Base-by-base conservation (phyloP, 2,113 vertebrate genomes). In the Grammomys surdaster region DNA sequence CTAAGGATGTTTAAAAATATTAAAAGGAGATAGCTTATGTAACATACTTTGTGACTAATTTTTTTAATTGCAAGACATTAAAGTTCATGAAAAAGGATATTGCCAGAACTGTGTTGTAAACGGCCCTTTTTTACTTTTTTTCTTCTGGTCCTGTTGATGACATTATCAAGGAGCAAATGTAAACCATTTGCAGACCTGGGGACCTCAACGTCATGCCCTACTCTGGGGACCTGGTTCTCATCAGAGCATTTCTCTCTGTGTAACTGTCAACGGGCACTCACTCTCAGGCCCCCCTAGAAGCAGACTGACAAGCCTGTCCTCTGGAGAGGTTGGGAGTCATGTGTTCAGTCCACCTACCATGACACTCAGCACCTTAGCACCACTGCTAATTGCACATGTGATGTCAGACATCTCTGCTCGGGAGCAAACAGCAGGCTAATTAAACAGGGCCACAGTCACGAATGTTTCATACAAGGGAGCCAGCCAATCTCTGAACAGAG, bases 61-160 rank as follows among this genome's bases (percentile, higher is more conserved):
- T 94, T 80, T 90, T 90, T 17, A 26, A 84, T 87, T 48, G 48
- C 89, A 67, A 88, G 16, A 26, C 33, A 89, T 87, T 94, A 91
- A 78, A 7, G 3, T 12, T 33, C 54, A 60, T 28, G 14, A 54
- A 36, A 36, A 16, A 5, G 20, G 20, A 94, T 85, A 80, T 51
- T 58, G 31, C 85, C 56, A 97, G 80, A 91, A 90, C 33, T 56
- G 67, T 56, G 43, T 72, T 93, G 31, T 48, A 88, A 93, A 89
- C 75, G 81, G 78, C 54, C 24, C 48, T 9, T 87, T 54, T 73
- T 63, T 51, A 54, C 54, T 46, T 16, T 78, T 48, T 95, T 65
- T 12, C 56, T 43, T 88, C 12, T 36, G 0, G n/a, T 88, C 31
- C 56, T 89, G 48, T 40, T 78, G 46, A 91, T 73, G 67, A 28